phyloP scores from a whole-genome alignment of 92 coral and sea anemone genomes.

The Epizoanthus scotinus region DNA sequence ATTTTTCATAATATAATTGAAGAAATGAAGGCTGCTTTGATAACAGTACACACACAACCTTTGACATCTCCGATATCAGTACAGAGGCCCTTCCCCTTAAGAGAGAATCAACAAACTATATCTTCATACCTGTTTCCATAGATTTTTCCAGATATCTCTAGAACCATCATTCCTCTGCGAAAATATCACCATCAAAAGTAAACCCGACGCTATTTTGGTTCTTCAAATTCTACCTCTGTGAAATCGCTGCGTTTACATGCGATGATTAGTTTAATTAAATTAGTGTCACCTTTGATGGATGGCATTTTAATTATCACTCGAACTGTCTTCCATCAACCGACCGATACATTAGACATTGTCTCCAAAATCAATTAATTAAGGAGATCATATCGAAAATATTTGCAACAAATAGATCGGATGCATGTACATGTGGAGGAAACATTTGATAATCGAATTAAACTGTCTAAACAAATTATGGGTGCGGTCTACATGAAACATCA shows the following conservation, averaged over 20 bases:
- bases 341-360: slow-evolving; percentile 39
- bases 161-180: neutral
- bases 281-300: slow-evolving; percentile 59
- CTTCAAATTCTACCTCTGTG: neutral
- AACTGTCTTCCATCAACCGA: slow-evolving; percentile 37
- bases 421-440: slow-evolving; percentile 22
- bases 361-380: slow-evolving; percentile 31
- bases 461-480: slow-evolving; percentile 28
- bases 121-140: neutral
- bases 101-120: neutral
- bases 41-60: neutral
- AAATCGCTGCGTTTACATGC: slow-evolving; percentile 35
- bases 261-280: slow-evolving; percentile 60
- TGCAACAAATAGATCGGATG: slow-evolving; percentile 31
- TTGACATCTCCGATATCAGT: slow-evolving; percentile 38
- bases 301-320: slow-evolving; percentile 39
- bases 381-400: slow-evolving; percentile 22
- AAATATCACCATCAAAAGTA: neutral
- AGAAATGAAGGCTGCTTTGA: slow-evolving; percentile 38
- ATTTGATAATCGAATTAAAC: slow-evolving; percentile 36
- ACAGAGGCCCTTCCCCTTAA: neutral
- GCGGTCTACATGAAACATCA: neutral
- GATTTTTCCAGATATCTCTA: neutral
- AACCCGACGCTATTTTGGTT: neutral
- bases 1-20: slow-evolving; percentile 38